These are phyloP conservation scores for Peromyscus leucopus DNA, from an alignment of 2,113 vertebrate genomes.

Conservation along the genomic window DNA sequence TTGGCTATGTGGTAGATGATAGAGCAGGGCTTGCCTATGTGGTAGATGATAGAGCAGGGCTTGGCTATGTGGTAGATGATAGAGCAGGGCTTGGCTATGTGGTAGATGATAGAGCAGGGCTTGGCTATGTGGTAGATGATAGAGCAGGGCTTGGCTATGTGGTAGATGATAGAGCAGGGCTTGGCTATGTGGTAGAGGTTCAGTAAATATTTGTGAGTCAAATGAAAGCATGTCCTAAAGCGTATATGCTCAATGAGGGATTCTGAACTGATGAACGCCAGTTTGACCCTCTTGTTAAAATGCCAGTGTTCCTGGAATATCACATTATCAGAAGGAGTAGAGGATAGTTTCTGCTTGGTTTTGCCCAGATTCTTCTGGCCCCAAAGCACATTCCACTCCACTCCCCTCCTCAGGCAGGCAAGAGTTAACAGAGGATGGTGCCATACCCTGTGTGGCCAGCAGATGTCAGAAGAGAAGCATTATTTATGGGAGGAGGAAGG, in stretches of 20 bases:
- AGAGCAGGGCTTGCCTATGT: neutral
- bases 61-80: neutral
- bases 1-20: too few species aligned
- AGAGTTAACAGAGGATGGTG: neutral
- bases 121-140: too few species aligned
- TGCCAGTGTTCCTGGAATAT: neutral
- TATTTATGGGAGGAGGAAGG: neutral
- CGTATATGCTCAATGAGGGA: neutral
- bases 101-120: neutral
- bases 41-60: neutral
- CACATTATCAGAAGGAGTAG: neutral
- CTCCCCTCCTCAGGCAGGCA: neutral
- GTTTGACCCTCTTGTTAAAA: neutral
- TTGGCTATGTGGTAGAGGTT: neutral
- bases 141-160: neutral
- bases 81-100: too few species aligned
- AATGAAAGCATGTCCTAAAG: neutral
- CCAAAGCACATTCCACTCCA: rapidly evolving
- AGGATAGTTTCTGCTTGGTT: neutral
- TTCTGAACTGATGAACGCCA: neutral
- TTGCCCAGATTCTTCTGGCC: neutral
- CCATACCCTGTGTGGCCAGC: neutral
- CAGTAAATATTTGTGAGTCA: neutral
- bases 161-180: neutral
- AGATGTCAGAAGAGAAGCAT: slow-evolving; percentile 69